phyloP scores from a whole-genome alignment of 23 tunicate genomes.

The Styela clava region DNA sequence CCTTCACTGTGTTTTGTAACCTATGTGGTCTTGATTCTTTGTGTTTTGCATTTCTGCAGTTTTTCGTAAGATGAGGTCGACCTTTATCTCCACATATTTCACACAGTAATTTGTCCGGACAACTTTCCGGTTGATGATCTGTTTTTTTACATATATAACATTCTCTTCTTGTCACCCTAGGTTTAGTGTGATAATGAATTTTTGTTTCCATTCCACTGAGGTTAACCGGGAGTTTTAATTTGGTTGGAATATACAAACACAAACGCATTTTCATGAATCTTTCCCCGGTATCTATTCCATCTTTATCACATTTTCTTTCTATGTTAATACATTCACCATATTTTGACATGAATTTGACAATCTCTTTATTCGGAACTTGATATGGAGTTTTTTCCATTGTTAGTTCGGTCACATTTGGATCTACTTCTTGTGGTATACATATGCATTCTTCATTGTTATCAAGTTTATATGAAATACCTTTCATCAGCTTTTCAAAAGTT shows the following conservation, averaged over 20 bases:
- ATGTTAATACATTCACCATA: neutral
- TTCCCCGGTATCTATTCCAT: neutral
- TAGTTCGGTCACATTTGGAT: neutral
- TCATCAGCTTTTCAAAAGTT: neutral
- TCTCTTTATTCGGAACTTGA: neutral
- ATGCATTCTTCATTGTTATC: neutral
- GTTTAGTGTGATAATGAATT: neutral
- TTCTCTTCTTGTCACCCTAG: neutral
- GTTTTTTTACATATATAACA: neutral
- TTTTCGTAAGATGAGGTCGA: neutral
- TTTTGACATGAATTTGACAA: neutral
- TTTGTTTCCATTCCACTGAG: neutral
- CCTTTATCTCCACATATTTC: neutral
- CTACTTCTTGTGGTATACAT: neutral
- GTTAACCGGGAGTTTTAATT: neutral
- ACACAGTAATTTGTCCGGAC: neutral
- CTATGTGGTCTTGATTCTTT: neutral
- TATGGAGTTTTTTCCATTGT: neutral
- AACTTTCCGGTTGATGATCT: neutral
- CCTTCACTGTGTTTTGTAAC: neutral
- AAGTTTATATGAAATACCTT: neutral
- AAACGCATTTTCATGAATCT: neutral
- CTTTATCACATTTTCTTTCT: neutral
- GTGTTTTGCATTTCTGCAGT: neutral
- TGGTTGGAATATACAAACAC: neutral